A percentile compares a stretch with the other conserved stretches of the same genome.
These are phyloP conservation scores for Tipula lateralis DNA, from an alignment of 2,888 invertebrate genomes.

Conservation along the genomic window DNA sequence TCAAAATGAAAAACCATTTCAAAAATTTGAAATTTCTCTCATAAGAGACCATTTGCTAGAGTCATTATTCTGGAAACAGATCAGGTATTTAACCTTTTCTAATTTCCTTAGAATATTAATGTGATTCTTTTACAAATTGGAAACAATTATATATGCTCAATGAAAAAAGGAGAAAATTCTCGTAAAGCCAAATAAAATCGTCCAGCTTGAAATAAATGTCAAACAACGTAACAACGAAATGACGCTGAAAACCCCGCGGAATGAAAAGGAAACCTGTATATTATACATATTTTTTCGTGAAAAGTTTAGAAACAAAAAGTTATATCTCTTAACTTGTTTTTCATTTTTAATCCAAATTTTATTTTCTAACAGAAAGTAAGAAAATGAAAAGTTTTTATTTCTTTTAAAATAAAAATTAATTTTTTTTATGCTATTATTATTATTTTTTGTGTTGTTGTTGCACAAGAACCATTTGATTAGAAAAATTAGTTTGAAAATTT, in stretches of 20 bases:
- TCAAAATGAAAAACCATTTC: not conserved
- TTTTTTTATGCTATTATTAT: not conserved
- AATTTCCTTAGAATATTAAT: too few relatives aligned
- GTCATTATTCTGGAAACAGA: too few relatives aligned
- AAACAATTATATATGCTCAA: too few relatives aligned
- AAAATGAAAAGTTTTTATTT: not conserved
- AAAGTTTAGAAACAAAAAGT: constrained; percentile 14
- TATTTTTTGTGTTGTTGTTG: not conserved
- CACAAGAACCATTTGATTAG: not conserved
- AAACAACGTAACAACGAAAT: too few relatives aligned
- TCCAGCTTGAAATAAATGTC: too few relatives aligned
- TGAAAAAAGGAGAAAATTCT: too few relatives aligned
- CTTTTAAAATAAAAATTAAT: not conserved
- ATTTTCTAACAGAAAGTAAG: not conserved
- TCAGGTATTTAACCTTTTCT: too few relatives aligned
- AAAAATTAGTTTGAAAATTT: not conserved
- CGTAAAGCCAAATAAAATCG: too few relatives aligned
- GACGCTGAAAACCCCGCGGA: too few relatives aligned
- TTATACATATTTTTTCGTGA: not conserved
- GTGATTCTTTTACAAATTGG: too few relatives aligned
- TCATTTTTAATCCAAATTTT: constrained; percentile 19
- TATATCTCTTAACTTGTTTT: constrained; percentile 24
- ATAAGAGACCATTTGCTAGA: not conserved
- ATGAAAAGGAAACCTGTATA: too few relatives aligned
- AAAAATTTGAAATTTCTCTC: not conserved